Percentiles rank a stretch among this genome's conserved stretches.
These are phyloP conservation scores for Chionodraco myersi DNA, from an alignment of 2,113 vertebrate species.

Conservation along the genomic window DNA sequence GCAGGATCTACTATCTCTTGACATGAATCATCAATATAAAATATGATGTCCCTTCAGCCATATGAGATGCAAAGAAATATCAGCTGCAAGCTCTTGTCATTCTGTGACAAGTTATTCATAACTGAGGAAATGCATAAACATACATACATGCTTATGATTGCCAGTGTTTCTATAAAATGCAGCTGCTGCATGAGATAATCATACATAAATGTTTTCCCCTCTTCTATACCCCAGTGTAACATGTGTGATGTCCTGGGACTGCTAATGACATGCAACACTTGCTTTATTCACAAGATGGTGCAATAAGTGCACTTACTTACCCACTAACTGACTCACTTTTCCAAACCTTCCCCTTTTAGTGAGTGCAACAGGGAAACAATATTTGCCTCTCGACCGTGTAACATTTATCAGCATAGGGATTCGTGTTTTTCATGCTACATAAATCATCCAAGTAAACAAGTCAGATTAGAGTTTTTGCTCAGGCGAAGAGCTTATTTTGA, in stretches of 20 bases:
- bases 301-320: conserved; percentile 75
- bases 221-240: background rate
- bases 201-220: conserved; percentile 9
- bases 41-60: conserved; percentile 50
- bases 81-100: conserved; percentile 41
- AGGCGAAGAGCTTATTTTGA: conserved; percentile 49
- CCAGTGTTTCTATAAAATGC: conserved; percentile 19
- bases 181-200: conserved; percentile 26
- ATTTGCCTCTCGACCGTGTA: conserved; percentile 56
- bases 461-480: conserved; percentile 58
- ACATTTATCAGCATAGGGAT: conserved; percentile 60
- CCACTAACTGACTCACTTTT: conserved; percentile 41
- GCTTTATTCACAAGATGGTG: conserved; percentile 82
- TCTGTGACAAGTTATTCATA: conserved; percentile 49
- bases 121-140: conserved; percentile 31
- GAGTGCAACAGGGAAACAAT: conserved; percentile 55
- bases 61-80: conserved; percentile 62
- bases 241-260: conserved; percentile 27
- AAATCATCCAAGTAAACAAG: conserved; percentile 67
- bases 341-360: conserved; percentile 30
- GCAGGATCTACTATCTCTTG: conserved; percentile 60
- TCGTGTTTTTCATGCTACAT: conserved; percentile 57
- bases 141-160: conserved; percentile 45
- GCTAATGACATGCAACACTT: conserved; percentile 70
- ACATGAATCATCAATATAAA: conserved; percentile 69